Evolutionary conservation across 2,888 invertebrate genomes (phyloP).

Genomic region (Melanotus villosus): DNA sequence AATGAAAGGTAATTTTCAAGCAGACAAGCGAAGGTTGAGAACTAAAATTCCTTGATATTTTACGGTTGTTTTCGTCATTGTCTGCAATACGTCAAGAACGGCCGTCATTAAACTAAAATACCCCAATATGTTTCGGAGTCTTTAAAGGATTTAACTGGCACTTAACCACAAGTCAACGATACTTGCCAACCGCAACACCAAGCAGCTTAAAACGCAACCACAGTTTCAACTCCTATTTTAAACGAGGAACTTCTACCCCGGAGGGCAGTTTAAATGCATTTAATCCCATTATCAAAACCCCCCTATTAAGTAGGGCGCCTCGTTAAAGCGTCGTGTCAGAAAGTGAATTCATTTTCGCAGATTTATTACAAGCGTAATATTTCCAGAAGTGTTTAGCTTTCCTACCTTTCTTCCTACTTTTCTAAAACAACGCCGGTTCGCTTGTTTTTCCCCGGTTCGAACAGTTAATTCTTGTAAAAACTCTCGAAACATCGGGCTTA

Average conservation of each 20-base stretch:
- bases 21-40: no score
- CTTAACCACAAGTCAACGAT: conserved; percentile 22
- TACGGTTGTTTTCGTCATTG: no score
- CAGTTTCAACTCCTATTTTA: conserved; percentile 29
- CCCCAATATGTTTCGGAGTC: conserved; percentile 19
- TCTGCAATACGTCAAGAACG: neutral
- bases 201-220: conserved; percentile 25
- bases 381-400: no score
- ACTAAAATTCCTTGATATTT: no score
- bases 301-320: conserved; percentile 38
- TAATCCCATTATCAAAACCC: conserved; percentile 41
- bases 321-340: conserved; percentile 40
- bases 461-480: no score
- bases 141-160: conserved; percentile 29
- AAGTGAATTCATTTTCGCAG: conserved; percentile 38
- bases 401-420: no score
- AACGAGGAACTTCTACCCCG: conserved; percentile 31
- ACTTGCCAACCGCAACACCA: conserved; percentile 22
- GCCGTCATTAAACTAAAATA: conserved; percentile 4
- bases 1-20: no score
- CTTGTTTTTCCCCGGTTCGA: no score
- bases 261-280: conserved; percentile 41
- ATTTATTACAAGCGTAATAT: conserved; percentile 8
- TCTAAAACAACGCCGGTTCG: no score
- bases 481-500: no score